Base-by-base conservation (phyloP, 2,113 vertebrate genomes). In the Hiodon tergisus region DNA sequence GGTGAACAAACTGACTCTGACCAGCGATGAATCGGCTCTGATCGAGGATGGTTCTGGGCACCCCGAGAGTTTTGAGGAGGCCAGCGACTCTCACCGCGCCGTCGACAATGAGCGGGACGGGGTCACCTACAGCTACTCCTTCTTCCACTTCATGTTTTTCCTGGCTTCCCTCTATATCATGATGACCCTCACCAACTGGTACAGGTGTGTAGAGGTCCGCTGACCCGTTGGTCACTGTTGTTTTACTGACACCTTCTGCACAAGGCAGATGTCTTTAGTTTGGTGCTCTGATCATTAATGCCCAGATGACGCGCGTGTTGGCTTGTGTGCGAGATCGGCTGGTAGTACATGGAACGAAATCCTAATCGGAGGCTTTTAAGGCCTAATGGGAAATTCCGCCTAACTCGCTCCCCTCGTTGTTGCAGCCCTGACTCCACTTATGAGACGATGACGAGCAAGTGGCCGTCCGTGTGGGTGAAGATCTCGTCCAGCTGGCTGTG, bases 111-210 rank as follows among this genome's bases (percentile, higher is more conserved):
- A 99, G 86, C 93, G 87, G 74, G 97, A 98, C 3, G 96, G 96
- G 0, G 96, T 99, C 77, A 98, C 94, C 31, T 99, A 99, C 83
- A 98, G 95, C 72, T 99, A 99, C 73, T 98, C 96, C 8, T 99
- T 99, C 89, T 99, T 98, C 80, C 97, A 99, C 85, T 99, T 99
- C 84, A 98, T 98, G 96, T 91, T 99, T 71, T 99, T 98, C 88
- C 85, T 99, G 87, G 97, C 97, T 0, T 98, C 97, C 0, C 93
- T 98, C 10, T 99, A 99, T 85, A 99, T 98, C 86, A 99, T 99
- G 97, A 99, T 99, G 97, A 99, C 96, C 0, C 92, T 99, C 60
- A 99, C 97, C 88, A 99, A 98, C 89, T 99, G 96, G 96, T 99
- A 99, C 92, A 98, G 96, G 97, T 99, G 85, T 10, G 86, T 76